Evolutionary conservation across 1,140 invertebrate genomes (phyloP), one percentile per base, ranked within the genome.

Genomic region (Leptopilina boulardi): DNA sequence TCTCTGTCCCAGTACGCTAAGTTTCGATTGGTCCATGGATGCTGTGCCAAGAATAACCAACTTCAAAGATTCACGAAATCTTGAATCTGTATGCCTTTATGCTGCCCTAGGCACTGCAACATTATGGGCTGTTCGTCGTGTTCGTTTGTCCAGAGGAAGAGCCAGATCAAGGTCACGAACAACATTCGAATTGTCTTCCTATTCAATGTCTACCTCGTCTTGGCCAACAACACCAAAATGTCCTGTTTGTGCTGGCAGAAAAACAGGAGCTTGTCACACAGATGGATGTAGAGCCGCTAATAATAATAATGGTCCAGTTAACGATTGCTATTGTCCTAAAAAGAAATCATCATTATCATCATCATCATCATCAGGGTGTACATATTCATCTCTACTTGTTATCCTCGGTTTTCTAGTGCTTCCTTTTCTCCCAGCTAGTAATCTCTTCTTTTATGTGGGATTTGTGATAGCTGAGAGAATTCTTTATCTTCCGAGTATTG

Each of bases 21-120:
- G 97, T 87, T 98, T 98, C 88, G 97, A 99, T 87, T 99, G 97
- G 97, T 97, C 97, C 3, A 98, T 98, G 97, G 97, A 97, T 81
- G 94, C 97, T 0, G 94, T 99, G 80, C 96, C 97, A 0, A 92
- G 96, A 73, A 93, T 99, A 76, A 94, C 93, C 0, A 92, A 93
- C 5, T 71, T 96, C 4, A 91, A 92, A 75, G 97, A 99, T 89
- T 87, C 92, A 0, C 91, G 97, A 71, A 98, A 97, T 86, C 84
- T 96, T 5, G 90, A 94, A 51, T 94, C 95, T 0, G 81, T 95
- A 9, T 88, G 93, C 11, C 95, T 98, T 76, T 98, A 98, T 86
- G 87, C 91, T 0, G 84, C 91, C 9, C 81, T 95, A 47, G 91
- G 84, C 8, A 82, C 73, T 2, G 87, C 88, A 3, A 71, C 80